Conservation (phyloP, 2,113 vertebrate genomes). For the Nycticebus coucang region DNA sequence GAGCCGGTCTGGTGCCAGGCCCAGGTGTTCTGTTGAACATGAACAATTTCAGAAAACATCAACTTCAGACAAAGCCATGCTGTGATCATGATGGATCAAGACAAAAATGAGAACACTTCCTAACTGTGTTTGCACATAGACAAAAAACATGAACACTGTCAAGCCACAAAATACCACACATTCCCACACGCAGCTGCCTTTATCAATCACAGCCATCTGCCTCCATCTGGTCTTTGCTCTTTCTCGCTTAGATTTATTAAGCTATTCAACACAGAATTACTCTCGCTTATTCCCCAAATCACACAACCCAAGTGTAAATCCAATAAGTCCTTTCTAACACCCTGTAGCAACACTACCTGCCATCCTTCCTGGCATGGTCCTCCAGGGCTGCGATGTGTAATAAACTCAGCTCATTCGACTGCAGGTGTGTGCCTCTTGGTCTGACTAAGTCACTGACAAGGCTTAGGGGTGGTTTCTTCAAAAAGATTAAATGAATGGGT, state of each 20-base stretch:
- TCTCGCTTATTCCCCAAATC: not conserved
- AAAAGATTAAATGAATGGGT: not conserved
- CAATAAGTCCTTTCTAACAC: not conserved
- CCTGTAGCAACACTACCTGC: not conserved
- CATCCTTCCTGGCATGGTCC: not conserved
- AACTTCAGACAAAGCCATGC: not conserved
- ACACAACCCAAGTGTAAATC: not conserved
- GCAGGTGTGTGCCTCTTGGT: not conserved
- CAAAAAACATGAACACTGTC: not conserved
- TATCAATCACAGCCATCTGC: not conserved
- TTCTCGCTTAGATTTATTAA: conserved; percentile 22
- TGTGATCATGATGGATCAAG: not conserved
- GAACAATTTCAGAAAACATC: not conserved
- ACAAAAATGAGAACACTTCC: not conserved
- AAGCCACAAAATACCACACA: not conserved
- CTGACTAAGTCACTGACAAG: not conserved
- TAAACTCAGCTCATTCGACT: not conserved
- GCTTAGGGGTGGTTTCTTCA: not conserved
- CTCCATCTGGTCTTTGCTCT: not conserved
- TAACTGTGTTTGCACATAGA: not conserved
- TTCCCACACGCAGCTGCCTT: not conserved
- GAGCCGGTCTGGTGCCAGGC: not conserved
- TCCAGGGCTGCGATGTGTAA: not conserved
- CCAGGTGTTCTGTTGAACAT: not conserved
- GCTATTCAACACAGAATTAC: not conserved